Base-by-base conservation (phyloP, 2,113 vertebrate species). In the human region DNA sequence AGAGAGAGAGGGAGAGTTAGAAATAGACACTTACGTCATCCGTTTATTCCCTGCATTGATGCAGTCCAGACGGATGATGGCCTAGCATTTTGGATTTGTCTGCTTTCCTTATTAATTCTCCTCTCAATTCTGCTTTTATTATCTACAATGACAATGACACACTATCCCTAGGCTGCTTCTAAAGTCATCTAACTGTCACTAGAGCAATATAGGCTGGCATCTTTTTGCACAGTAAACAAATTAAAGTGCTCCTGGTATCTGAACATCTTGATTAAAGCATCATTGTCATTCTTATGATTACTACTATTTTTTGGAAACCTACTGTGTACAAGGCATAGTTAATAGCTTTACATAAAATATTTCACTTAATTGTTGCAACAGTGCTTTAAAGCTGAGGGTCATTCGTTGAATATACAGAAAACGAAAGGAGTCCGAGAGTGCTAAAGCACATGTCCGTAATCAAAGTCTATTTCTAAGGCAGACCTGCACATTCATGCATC, bases 21-120 rank as follows among this genome's bases (percentile, higher is more conserved):
- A 96, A 97, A 97, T 96, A 98, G 96, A 97, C 96, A 97, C 94
- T 98, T 91, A 98, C 84, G 45, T 98, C 97, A 98, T 89, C 78
- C 27, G n/a, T 92, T 97, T 57, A 70, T 52, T 96, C 57, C 23
- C 92, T 40, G 97, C 97, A 96, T 40, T 76, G 92, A 97, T 89
- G 97, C 92, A 38, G 88, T 76, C 90, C 97, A 98, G 97, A 97
- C 66, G 9, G 93, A 84, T 84, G 97, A 97, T 96, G 84, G 97
- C 23, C 95, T 48, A 64, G 95, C 92, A 89, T 96, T 98, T 95
- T 95, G 90, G 48, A 94, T 98, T 95, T 90, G 95, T 96, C 95
- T 98, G 94, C 64, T 68, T 96, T 97, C 45, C 88, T 98, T 93
- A 96, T 98, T 98, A 98, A 97, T 97, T 98, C 95, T 94, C 81